phyloP scores from a whole-genome alignment of 2,888 invertebrate species.

The Ephialtes manifestator region DNA sequence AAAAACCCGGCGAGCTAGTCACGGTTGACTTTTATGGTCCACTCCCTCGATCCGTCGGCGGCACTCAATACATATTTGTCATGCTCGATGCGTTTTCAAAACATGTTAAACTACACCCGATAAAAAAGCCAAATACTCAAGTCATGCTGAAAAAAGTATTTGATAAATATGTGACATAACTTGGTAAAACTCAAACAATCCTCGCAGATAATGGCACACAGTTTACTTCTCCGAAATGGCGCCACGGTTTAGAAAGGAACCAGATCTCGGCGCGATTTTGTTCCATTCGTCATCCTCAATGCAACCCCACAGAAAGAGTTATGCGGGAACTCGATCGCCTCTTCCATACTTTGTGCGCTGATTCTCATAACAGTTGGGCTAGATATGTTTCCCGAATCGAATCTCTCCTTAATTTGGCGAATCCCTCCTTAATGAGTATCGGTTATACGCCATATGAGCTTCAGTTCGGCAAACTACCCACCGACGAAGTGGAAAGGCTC shows the following conservation, averaged over 20 bases:
- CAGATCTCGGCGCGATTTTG: too few species aligned
- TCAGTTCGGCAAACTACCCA: background rate
- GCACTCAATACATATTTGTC: too few species aligned
- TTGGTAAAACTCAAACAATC: background rate
- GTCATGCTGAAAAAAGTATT: background rate
- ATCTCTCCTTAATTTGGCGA: background rate
- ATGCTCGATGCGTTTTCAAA: too few species aligned
- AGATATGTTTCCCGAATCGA: background rate
- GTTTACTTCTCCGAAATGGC: conserved; percentile 29
- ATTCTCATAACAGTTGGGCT: background rate
- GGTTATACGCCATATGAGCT: background rate
- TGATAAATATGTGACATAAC: background rate
- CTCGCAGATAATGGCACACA: conserved; percentile 3
- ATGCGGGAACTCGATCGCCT: too few species aligned
- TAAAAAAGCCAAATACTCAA: conserved; percentile 13
- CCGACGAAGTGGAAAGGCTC: background rate
- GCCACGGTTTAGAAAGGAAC: background rate
- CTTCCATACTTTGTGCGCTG: too few species aligned
- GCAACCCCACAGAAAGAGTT: too few species aligned
- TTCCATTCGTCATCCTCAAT: too few species aligned
- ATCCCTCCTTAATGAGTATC: background rate
- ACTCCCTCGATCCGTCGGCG: too few species aligned
- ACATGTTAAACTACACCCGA: background rate
- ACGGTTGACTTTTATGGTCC: too few species aligned
- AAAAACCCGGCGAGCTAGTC: too few species aligned